Evolutionary conservation across 2,797 vertebrate species (phyloP), one percentile per base, ranked within the genome.

Genomic region (Avahi laniger): DNA sequence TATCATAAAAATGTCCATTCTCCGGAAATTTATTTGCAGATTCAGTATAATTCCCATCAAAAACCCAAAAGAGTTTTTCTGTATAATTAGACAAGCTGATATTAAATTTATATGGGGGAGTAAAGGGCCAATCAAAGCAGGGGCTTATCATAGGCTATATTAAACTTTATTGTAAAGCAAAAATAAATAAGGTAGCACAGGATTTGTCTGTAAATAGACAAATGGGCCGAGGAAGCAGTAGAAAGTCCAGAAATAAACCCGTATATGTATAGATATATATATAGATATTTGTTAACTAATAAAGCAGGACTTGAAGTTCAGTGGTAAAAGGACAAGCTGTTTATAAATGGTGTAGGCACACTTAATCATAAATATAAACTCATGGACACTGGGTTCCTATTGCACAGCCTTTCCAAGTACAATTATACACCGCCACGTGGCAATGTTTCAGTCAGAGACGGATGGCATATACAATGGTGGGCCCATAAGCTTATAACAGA

Each of bases 331-430:
- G 9, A 70, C 0, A 22, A 7, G 13, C 38, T 72, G 0, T 54
- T 90, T 24, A 52, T n/a, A 83, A 96, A 72, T 4, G 57, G 57
- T 52, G 3, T 22, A 43, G 30, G 33, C 7, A 52, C 50, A 33
- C 61, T 95, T 80, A 82, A 43, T 82, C 73, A 81, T 8, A 88
- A 33, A 85, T 33, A 28, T 6, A 86, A 94, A 96, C 85, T 50
- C 79, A 73, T 18, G 20, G n/a, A 69, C 75, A 83, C 24, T 81
- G 24, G 2, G 69, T 59, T 72, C 65, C 35, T 30, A 63, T 9
- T 69, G 70, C 41, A 24, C 17, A 61, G 86, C 8, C 46, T 94
- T 38, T 70, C 61, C 30, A 85, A 61, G 10, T 41, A 13, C 35
- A 15, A 7, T 9, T 13, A 26, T 15, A 11, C 7, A 5, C 76